These are phyloP conservation scores for Serripes groenlandicus DNA, from an alignment of 2,888 invertebrate species.

Conservation along the genomic window DNA sequence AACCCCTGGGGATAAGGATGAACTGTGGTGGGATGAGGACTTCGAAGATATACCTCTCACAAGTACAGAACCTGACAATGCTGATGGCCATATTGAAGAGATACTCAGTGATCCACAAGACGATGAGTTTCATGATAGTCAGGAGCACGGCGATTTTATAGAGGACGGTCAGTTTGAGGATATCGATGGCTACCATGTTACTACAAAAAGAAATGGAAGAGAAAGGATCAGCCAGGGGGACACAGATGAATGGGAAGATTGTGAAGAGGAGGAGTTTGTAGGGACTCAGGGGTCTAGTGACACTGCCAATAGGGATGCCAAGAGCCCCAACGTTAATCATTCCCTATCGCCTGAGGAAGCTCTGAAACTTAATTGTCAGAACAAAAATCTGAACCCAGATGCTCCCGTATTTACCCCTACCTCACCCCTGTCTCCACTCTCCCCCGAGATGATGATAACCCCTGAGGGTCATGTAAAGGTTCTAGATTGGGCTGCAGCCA, in stretches of 20 bases:
- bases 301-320: constrained; percentile 47
- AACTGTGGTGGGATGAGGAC: constrained; percentile 74
- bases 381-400: constrained; percentile 78
- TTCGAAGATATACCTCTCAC: constrained; percentile 71
- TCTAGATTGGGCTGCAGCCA: constrained; percentile 74
- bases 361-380: constrained; percentile 58
- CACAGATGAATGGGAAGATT: constrained; percentile 79
- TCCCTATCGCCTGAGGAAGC: constrained; percentile 64
- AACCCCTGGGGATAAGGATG: constrained; percentile 65
- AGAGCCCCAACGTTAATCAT: constrained; percentile 51
- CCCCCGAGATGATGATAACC: constrained; percentile 76
- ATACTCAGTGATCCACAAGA: constrained; percentile 61
- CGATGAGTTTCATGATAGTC: constrained; percentile 64
- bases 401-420: constrained; percentile 79
- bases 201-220: constrained; percentile 29
- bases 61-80: constrained; percentile 66
- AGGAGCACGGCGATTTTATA: constrained; percentile 62
- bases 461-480: constrained; percentile 74
- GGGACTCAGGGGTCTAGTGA: constrained; percentile 60
- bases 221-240: constrained; percentile 73
- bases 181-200: constrained; percentile 48
- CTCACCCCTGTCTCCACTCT: constrained; percentile 70
- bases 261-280: constrained; percentile 69
- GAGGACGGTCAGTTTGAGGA: constrained; percentile 72
- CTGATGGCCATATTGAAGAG: constrained; percentile 66